Conservation (phyloP, 2,113 vertebrate genomes). For the Corythaeola cristata region DNA sequence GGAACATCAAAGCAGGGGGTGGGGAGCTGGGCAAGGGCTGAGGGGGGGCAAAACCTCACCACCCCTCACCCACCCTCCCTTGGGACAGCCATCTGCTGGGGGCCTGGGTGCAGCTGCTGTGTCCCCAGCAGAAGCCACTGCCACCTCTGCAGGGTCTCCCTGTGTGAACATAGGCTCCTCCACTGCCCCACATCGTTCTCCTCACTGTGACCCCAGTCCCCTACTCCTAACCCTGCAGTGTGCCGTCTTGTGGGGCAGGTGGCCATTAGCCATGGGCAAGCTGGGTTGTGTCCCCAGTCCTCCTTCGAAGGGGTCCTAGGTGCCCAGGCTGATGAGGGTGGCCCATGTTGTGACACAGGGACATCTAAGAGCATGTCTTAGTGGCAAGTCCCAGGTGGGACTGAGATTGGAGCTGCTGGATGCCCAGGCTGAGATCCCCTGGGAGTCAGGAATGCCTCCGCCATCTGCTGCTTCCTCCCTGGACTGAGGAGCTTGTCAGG, state of each 20-base stretch:
- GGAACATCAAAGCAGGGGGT: neutral
- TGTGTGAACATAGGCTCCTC: no score
- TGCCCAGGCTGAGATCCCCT: neutral
- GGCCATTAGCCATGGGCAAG: neutral
- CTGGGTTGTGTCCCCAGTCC: neutral
- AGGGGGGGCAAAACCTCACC: neutral
- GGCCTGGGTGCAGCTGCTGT: neutral
- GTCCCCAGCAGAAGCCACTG: no score
- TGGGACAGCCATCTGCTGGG: accelerated
- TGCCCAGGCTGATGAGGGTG: neutral
- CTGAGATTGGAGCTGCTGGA: neutral
- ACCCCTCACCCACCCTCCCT: neutral
- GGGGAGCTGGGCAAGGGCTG: neutral
- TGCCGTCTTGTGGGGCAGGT: accelerated
- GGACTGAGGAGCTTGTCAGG: neutral
- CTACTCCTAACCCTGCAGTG: neutral
- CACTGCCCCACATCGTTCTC: neutral
- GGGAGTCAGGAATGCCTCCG: neutral
- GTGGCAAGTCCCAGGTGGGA: neutral
- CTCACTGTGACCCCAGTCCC: neutral
- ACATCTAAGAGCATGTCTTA: accelerated
- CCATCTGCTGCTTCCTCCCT: neutral
- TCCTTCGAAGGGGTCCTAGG: no score
- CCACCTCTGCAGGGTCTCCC: no score
- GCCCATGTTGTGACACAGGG: neutral